Percentiles rank a stretch among this genome's conserved stretches.
Evolutionary conservation across 2,113 vertebrate species (phyloP).

Genomic region (Mustela nigripes): DNA sequence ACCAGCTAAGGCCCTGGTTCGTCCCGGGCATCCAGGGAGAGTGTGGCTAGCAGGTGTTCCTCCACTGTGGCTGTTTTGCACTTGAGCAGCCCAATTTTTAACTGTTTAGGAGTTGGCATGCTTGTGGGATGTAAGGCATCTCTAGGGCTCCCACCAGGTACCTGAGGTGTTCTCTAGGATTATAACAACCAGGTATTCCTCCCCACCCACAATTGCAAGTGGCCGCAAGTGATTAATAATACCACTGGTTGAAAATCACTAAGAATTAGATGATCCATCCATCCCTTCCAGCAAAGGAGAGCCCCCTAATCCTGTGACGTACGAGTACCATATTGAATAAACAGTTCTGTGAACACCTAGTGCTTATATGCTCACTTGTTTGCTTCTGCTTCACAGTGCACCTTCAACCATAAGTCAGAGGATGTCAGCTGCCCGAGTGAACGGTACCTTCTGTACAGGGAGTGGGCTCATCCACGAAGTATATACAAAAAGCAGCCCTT

Average conservation of each 20-base stretch:
- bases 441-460: conserved; percentile 92
- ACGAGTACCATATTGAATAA: neutral
- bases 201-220: neutral
- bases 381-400: conserved; percentile 87
- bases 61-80: neutral
- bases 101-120: neutral
- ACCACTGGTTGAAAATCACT: neutral
- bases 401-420: conserved; percentile 89
- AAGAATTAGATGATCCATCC: neutral
- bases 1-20: neutral
- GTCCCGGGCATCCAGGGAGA: neutral
- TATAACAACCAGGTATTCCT: neutral
- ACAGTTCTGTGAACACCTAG: neutral
- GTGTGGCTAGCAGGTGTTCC: neutral
- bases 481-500: conserved; percentile 96
- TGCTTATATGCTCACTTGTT: neutral
- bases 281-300: neutral
- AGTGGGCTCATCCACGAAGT: conserved; percentile 95
- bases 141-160: neutral
- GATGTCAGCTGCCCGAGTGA: conserved; percentile 91
- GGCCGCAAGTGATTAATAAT: neutral
- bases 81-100: neutral
- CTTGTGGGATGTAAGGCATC: neutral
- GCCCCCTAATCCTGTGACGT: neutral
- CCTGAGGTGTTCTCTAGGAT: neutral